Conservation (phyloP, 2,888 invertebrate genomes). For the Orchesella flavescens region DNA sequence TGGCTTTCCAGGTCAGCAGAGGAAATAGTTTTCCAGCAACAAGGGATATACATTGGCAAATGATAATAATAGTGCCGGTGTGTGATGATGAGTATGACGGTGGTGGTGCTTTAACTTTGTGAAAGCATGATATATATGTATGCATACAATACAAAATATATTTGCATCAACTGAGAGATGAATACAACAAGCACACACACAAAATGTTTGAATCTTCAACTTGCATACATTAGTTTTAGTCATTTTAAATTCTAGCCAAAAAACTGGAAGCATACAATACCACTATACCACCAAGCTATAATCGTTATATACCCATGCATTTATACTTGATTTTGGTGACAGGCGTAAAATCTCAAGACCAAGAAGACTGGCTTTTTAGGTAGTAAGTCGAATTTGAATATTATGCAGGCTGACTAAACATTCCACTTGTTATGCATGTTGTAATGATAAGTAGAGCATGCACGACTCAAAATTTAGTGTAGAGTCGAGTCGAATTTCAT, state of each 20-base stretch:
- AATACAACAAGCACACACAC: neutral
- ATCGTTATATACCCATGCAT: conserved; percentile 1
- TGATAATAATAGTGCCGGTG: neutral
- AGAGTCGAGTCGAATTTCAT: neutral
- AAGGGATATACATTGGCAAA: neutral
- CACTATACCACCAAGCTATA: neutral
- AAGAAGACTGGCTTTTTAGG: neutral
- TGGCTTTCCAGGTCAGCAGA: conserved; percentile 35
- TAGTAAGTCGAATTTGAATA: neutral
- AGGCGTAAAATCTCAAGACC: conserved; percentile 25
- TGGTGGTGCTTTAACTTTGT: neutral
- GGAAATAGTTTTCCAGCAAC: conserved; percentile 18
- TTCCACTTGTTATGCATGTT: no score
- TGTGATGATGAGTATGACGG: neutral
- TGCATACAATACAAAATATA: neutral
- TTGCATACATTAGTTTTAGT: no score
- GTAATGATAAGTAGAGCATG: conserved; percentile 21
- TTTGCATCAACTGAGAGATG: no score
- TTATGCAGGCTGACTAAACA: neutral
- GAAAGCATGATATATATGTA: neutral
- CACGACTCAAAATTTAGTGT: conserved; percentile 7
- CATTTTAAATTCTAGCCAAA: no score
- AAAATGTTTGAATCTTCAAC: no score
- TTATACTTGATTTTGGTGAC: conserved; percentile 39
- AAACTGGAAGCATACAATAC: no score